Percentiles rank a stretch among this genome's conserved stretches.
phyloP scores from a whole-genome alignment of 2,113 vertebrate genomes.

The Platanista minor region DNA sequence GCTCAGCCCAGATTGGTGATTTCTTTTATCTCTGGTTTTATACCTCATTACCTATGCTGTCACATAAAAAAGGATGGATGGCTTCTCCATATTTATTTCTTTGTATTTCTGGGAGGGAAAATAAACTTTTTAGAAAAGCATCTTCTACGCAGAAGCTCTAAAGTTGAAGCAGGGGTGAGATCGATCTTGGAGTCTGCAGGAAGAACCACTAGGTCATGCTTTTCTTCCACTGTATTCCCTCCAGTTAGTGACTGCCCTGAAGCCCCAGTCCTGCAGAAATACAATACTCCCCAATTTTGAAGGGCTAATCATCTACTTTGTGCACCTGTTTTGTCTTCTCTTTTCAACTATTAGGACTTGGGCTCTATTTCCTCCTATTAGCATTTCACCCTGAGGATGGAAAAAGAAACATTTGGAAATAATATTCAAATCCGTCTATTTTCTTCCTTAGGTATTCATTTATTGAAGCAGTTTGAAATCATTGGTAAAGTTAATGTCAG shows the following conservation, averaged over 20 bases:
- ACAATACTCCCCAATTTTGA: constrained; percentile 36
- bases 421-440: not conserved
- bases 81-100: constrained; percentile 44
- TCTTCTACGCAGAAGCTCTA: constrained; percentile 32
- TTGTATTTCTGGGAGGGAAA: constrained; percentile 32
- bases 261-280: constrained; percentile 74
- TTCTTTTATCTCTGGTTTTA: constrained; percentile 53
- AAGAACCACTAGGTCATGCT: constrained; percentile 21
- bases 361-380: constrained; percentile 24
- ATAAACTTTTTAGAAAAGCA: not conserved
- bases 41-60: not conserved
- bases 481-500: not conserved
- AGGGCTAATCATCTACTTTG: constrained; percentile 50
- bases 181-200: constrained; percentile 24
- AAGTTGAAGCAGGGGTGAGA: constrained; percentile 3
- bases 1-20: not conserved
- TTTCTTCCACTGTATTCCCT: not conserved
- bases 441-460: not conserved
- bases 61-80: constrained; percentile 7
- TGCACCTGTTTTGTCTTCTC: not conserved
- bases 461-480: not conserved
- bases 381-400: not conserved
- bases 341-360: not conserved
- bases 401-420: constrained; percentile 13
- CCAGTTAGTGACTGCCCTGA: constrained; percentile 69